Evolutionary conservation across 2,888 invertebrate genomes (phyloP), one percentile per base, ranked within the genome.

Genomic region (Cheilosia grossa): DNA sequence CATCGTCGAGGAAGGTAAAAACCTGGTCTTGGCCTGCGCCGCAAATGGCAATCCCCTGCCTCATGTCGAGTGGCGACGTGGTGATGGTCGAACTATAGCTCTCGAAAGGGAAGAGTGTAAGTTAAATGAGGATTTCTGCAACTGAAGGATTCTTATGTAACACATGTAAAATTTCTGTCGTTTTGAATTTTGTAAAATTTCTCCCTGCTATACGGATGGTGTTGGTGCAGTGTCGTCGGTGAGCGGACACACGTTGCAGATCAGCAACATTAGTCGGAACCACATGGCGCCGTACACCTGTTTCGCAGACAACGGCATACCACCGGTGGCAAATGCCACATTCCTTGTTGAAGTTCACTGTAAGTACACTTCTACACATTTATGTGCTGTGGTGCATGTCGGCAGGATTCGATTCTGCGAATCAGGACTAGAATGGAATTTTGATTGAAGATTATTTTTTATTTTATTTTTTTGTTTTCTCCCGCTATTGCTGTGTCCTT

Each of bases 281-380:
- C 95, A 96, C 89, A 96, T 95, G 95, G 96, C 96, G 42, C 93
- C 93, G n/a, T 96, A 96, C 89, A 93, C 94, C 85, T 96, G 96
- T 89, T 93, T 94, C 63, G 97, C 97, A 17, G 94, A 95, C 91
- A 98, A 98, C 90, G 98, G 97, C 1, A 95, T 98, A 89, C 95
- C 96, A 49, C 98, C 98, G 0, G 93, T 95, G 24, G 95, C 95
- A 27, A 96, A 95, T 90, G 95, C 96, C 90, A 95, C 95, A 15
- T 97, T 96, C 87, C 94, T 94, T 72, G 94, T 98, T n/a, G 96
- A 97, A 92, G 97, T 98, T 9, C 96, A 97, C 89, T 98, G 98
- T 98, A 92, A 96, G 97, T 94, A 90, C 80, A 5, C 33, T 47
- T 24, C 47, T 64, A 49, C 10, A 30, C 21, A 47, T 21, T 42